These are phyloP conservation scores for Enteromius thamalakanensis DNA, from an alignment of 2,797 vertebrate species.

Conservation along the genomic window DNA sequence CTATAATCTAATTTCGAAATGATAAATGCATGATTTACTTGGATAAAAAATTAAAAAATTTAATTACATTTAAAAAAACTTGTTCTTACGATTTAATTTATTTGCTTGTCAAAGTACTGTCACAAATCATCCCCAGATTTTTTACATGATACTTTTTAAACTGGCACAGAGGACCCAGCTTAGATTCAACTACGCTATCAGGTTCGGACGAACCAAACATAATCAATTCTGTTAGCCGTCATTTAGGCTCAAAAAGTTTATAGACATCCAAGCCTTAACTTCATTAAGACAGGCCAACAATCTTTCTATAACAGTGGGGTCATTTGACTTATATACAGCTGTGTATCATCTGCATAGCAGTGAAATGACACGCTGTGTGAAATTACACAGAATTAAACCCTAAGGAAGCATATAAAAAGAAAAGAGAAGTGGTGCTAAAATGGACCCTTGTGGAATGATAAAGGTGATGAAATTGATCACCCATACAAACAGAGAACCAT, in stretches of 20 bases:
- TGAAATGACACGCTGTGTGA: not conserved
- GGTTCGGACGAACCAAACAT: not conserved
- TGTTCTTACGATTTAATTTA: not conserved
- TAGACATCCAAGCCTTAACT: not conserved
- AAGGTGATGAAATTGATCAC: too few species aligned
- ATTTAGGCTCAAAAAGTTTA: not conserved
- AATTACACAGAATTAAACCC: too few species aligned
- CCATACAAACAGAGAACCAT: not conserved
- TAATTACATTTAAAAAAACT: not conserved
- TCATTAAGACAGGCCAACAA: constrained; percentile 1
- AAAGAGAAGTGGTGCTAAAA: not conserved
- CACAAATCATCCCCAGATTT: not conserved
- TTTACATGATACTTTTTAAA: not conserved
- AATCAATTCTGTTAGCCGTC: not conserved
- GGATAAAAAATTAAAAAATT: not conserved
- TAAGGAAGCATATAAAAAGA: not conserved
- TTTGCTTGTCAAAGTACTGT: not conserved
- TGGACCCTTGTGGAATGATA: not conserved
- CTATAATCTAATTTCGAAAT: not conserved
- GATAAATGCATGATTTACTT: not conserved
- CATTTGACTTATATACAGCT: not conserved
- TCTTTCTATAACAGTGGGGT: not conserved
- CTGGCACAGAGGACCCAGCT: not conserved
- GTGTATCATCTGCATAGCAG: not conserved
- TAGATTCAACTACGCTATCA: not conserved